Evolutionary conservation across 2,797 vertebrate genomes (phyloP).

Genomic region (Taeniopygia guttata): DNA sequence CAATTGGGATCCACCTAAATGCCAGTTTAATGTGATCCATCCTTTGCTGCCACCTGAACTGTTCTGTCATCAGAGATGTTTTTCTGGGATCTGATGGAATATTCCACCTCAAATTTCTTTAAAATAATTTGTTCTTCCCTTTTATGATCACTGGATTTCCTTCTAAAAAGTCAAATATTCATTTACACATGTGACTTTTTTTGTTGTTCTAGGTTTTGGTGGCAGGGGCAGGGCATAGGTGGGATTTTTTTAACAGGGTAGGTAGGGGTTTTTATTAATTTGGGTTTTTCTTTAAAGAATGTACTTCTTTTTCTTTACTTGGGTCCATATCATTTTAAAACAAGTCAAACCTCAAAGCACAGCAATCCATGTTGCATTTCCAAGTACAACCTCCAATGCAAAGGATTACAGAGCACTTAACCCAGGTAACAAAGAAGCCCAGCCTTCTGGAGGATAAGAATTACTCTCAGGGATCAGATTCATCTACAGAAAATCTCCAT

Average conservation of each 20-base stretch:
- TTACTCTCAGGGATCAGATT: conserved; percentile 3
- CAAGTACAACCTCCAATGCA: background rate
- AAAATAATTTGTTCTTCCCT: background rate
- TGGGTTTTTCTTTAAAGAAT: fast-evolving
- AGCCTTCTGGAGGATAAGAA: background rate
- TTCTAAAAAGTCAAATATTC: background rate
- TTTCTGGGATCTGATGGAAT: background rate
- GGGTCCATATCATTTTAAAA: background rate
- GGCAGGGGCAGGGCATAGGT: fast-evolving
- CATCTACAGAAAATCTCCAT: background rate
- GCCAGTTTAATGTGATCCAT: background rate
- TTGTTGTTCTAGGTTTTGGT: too few relatives aligned
- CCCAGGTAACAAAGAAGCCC: background rate
- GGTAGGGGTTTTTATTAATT: fast-evolving
- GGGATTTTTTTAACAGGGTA: background rate
- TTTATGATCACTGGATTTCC: background rate
- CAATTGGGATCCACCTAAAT: background rate
- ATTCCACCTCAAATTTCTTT: background rate
- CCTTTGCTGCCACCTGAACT: background rate
- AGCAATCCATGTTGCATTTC: background rate
- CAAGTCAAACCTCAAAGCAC: background rate
- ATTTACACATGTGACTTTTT: background rate
- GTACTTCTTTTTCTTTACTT: background rate
- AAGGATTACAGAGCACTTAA: background rate
- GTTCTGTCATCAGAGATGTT: background rate